These are phyloP conservation scores for Phorcus lineatus DNA, from an alignment of 2,888 invertebrate genomes.

Conservation along the genomic window DNA sequence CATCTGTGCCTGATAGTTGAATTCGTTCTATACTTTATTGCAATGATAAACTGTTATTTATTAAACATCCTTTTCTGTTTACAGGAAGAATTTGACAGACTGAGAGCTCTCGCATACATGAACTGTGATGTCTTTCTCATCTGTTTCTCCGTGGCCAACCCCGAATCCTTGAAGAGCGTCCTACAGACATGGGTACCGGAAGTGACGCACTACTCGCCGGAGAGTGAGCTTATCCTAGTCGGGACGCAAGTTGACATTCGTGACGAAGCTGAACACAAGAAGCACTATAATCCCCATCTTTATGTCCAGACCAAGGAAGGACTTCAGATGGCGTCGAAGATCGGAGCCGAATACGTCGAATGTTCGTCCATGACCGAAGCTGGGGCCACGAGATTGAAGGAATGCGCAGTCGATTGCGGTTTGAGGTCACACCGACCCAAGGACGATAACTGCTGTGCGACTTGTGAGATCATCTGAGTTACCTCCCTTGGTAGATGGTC, in stretches of 20 bases:
- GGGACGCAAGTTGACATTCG: constrained; percentile 66
- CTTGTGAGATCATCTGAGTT: constrained; percentile 33
- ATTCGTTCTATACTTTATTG: too few species aligned
- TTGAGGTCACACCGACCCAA: constrained; percentile 29
- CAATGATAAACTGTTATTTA: too few species aligned
- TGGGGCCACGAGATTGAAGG: constrained; percentile 49
- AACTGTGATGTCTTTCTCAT: constrained; percentile 72
- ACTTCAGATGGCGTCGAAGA: constrained; percentile 46
- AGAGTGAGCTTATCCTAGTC: constrained; percentile 65
- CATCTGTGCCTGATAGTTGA: too few species aligned
- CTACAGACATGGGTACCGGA: constrained; percentile 68
- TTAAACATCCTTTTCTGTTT: constrained; percentile 26
- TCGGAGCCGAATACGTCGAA: constrained; percentile 61
- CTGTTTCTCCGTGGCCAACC: constrained; percentile 66
- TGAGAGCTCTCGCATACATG: constrained; percentile 70
- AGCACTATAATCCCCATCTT: constrained; percentile 17
- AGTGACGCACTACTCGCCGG: constrained; percentile 61
- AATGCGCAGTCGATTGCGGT: constrained; percentile 40
- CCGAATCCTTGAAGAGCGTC: constrained; percentile 62
- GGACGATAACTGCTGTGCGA: constrained; percentile 31
- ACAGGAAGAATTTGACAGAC: constrained; percentile 70
- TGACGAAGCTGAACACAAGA: constrained; percentile 39
- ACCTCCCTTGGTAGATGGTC: not conserved
- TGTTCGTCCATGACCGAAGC: constrained; percentile 62
- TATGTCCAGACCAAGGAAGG: constrained; percentile 52